A percentile compares a stretch with the other conserved stretches of the same genome.
These are phyloP conservation scores for Pimpla rufipes DNA, from an alignment of 2,888 invertebrate genomes.

Conservation along the genomic window DNA sequence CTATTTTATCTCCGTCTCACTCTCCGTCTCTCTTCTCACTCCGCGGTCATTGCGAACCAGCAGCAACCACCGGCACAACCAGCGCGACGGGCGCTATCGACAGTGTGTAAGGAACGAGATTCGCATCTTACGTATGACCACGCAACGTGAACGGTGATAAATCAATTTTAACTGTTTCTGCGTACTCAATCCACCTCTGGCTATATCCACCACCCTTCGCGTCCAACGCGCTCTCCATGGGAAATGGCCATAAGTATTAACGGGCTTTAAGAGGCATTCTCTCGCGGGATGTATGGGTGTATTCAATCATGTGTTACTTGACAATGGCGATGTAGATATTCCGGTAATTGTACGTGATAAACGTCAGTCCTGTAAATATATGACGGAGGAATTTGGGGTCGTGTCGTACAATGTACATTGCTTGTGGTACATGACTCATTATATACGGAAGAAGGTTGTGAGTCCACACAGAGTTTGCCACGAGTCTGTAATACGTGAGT, in stretches of 20 bases:
- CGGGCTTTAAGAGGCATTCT: constrained; percentile 45
- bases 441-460: no score
- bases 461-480: no score
- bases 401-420: not conserved
- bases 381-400: not conserved
- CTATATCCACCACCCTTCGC: constrained; percentile 59
- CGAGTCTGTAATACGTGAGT: no score
- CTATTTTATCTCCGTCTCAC: constrained; percentile 19
- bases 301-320: constrained; percentile 47
- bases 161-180: constrained; percentile 70
- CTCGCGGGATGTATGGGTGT: constrained; percentile 36
- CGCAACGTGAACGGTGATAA: constrained; percentile 67
- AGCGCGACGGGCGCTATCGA: constrained; percentile 51
- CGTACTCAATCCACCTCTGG: constrained; percentile 64
- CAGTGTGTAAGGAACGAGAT: constrained; percentile 57
- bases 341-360: constrained; percentile 33
- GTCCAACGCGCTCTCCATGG: constrained; percentile 30
- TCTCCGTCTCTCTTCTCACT: constrained; percentile 54
- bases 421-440: not conserved
- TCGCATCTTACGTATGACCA: constrained; percentile 64
- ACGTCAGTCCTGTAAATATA: not conserved
- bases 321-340: constrained; percentile 33
- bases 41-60: constrained; percentile 50
- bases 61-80: constrained; percentile 23
- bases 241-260: constrained; percentile 36